Conservation (phyloP, 2,797 vertebrate genomes). For the Pantherophis alleghaniensis region DNA sequence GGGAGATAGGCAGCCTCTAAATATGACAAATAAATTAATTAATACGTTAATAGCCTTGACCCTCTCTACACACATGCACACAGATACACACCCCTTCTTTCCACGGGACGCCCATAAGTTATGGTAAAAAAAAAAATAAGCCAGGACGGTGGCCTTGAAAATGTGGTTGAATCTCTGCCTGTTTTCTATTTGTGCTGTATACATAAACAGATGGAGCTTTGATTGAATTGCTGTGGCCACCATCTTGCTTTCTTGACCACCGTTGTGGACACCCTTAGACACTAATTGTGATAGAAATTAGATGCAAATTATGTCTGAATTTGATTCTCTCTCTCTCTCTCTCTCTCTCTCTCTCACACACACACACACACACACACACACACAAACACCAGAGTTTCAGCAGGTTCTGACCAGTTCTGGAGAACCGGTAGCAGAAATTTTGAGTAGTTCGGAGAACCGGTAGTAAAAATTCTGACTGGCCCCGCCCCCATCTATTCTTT, state of each 20-base stretch:
- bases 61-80: constrained; percentile 14
- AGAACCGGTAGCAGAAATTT: too few species aligned
- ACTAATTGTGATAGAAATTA: background rate
- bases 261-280: background rate
- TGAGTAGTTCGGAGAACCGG: too few species aligned
- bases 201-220: background rate
- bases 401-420: too few species aligned
- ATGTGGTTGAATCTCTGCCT: background rate
- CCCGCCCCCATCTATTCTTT: too few species aligned
- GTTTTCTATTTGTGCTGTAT: background rate
- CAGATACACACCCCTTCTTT: background rate
- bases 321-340: background rate
- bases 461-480: too few species aligned
- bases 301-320: background rate
- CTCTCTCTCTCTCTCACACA: too few species aligned
- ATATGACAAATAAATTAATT: background rate
- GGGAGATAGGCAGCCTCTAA: background rate
- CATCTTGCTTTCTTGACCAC: background rate
- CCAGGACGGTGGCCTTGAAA: background rate
- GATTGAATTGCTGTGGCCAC: background rate
- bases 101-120: background rate
- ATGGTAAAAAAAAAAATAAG: background rate
- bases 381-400: too few species aligned
- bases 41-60: constrained; percentile 34
- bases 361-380: too few species aligned